Evolutionary conservation across 2,888 invertebrate species (phyloP), one percentile per base, ranked within the genome.

Genomic region (Lasioglossum leucozonium): DNA sequence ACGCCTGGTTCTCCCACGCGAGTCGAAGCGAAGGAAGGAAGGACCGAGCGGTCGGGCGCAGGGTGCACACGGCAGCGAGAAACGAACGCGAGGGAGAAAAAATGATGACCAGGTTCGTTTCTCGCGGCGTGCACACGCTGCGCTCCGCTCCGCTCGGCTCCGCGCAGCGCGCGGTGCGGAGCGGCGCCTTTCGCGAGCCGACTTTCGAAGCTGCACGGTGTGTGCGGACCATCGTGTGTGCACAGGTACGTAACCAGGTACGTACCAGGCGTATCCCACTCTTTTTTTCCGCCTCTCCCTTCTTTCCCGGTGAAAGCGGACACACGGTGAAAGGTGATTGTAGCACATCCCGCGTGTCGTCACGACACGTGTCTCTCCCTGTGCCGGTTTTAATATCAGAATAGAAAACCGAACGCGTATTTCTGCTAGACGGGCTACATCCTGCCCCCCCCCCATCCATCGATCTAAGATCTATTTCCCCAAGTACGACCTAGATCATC

Each of bases 271-370:
- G 76, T 84, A 73, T 82, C 69, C 65, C 73, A 82, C 71, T 67
- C 73, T 75, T 76, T 67, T n/a, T 69, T 69, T 72, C 58, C 16
- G 37, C 47, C 51, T 71, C 13, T 65, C 42, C 58, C 30, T 16
- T 16, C 55, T 58, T 55, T 16, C 34, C 18, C 81, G 87, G 88
- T 87, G 88, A 88, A 88, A 88, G 88, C 85, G 65, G 87, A 65
- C 74, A 69, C 87, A n/a, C 51, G 82, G 88, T 88, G 88, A 88
- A 88, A 88, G 88, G 88, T 84, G 88, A 85, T 83, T 55, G 85
- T 55, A 42, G 85, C 83, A 81, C 83, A 82, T 86, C 86, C 83
- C 82, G 82, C 77, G 80, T 74, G 78, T 72, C 77, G 65, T 72
- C 77, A 22, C 51, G 69, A 30, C 62, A 77, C 79, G 74, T 77